These are phyloP conservation scores for Periophthalmus magnuspinnatus DNA, from an alignment of 2,797 vertebrate genomes.

Conservation along the genomic window DNA sequence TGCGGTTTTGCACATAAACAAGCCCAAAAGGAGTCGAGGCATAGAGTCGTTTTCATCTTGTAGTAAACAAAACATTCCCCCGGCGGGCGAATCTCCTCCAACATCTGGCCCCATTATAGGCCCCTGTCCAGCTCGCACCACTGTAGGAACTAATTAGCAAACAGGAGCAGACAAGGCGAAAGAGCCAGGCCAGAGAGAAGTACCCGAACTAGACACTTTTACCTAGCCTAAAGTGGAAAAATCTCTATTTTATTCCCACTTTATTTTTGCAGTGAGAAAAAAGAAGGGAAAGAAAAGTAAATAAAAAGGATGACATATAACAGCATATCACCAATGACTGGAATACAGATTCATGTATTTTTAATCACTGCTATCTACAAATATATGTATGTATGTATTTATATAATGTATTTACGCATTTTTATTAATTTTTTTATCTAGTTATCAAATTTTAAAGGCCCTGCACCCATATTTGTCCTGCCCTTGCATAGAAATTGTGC, in stretches of 20 bases:
- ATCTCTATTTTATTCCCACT: too few species aligned
- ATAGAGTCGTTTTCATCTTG: conserved; percentile 71
- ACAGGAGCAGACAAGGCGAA: conserved; percentile 68
- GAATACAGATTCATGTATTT: too few species aligned
- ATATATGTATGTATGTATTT: too few species aligned
- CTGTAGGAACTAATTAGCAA: conserved; percentile 77
- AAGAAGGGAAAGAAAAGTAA: too few species aligned
- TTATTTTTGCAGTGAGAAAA: neutral
- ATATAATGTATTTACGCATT: too few species aligned
- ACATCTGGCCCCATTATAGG: conserved; percentile 76
- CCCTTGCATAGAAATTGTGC: too few species aligned
- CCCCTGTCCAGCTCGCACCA: conserved; percentile 69
- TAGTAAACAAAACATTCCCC: conserved; percentile 76
- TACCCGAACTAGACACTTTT: conserved; percentile 49
- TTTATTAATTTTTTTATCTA: too few species aligned
- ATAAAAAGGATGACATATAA: too few species aligned
- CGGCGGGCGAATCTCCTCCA: conserved; percentile 66
- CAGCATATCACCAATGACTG: too few species aligned
- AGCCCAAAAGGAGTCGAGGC: conserved; percentile 53
- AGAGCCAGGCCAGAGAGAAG: conserved; percentile 59
- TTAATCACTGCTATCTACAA: too few species aligned
- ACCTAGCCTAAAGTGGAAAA: neutral
- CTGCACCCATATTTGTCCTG: too few species aligned
- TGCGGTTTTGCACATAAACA: conserved; percentile 52
- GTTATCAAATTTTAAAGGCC: too few species aligned